Percentiles rank a stretch among this genome's conserved stretches.
Evolutionary conservation across 2,888 invertebrate genomes (phyloP).

Genomic region (Pachymerium ferrugineum): DNA sequence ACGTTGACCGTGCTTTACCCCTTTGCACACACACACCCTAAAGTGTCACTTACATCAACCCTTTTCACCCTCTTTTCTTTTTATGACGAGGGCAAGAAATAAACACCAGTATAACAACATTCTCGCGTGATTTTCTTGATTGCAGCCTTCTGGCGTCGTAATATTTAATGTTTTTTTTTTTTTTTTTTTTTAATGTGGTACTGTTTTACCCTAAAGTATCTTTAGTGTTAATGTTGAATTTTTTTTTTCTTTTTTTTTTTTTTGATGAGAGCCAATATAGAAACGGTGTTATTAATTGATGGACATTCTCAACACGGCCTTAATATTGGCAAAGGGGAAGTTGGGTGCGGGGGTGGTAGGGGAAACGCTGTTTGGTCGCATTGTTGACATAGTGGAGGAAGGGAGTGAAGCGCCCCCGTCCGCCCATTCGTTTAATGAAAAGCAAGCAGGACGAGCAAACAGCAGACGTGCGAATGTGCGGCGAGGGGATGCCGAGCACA

Average conservation of each 20-base stretch:
- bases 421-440: constrained; percentile 34
- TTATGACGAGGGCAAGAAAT: not conserved
- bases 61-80: not conserved
- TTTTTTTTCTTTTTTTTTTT: not conserved
- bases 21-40: not conserved
- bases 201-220: too few relatives aligned
- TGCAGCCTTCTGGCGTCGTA: not conserved
- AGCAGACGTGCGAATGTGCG: constrained; percentile 29
- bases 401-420: constrained; percentile 14
- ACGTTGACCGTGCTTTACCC: constrained; percentile 13
- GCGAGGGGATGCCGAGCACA: constrained; percentile 25
- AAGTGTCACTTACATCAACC: constrained; percentile 11
- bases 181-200: not conserved
- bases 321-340: constrained; percentile 22
- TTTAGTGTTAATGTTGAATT: too few relatives aligned
- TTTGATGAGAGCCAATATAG: not conserved
- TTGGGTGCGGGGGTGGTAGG: not conserved
- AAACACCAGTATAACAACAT: too few relatives aligned
- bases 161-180: not conserved
- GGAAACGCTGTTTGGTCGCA: constrained; percentile 23
- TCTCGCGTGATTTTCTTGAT: not conserved
- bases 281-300: not conserved
- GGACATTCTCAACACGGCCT: constrained; percentile 12
- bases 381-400: constrained; percentile 18
- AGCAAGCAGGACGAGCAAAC: constrained; percentile 32